Base-by-base conservation (phyloP, 1,140 invertebrate genomes). In the Caenorhabditis inopinata region DNA sequence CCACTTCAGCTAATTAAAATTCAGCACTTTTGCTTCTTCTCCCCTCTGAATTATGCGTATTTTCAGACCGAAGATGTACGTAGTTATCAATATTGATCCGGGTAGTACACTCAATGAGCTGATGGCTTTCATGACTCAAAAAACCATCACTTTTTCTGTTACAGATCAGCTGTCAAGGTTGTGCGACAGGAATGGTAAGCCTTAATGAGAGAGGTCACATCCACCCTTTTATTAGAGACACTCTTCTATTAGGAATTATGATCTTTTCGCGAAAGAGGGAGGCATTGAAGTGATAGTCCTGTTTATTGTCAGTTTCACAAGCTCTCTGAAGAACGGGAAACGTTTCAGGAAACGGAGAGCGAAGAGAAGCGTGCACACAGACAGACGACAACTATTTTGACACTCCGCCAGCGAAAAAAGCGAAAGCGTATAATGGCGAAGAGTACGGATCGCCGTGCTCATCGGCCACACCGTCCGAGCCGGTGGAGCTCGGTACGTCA, bases 121-220 rank as follows among this genome's bases (percentile, higher is more conserved):
- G 2, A 68, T 68, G 58, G 58, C 58, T 9, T 68, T 68, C n/a
- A 68, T 68, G 58, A 68, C 58, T 68, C 58, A 68, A 21, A 68
- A 68, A 21, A 68, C 58, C 2, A 68, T 68, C 0, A 68, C 58
- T 42, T 68, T 68, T 42, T 68, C 58, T 29, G 58, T 68, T 21
- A 68, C 58, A n/a, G 58, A 68, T 68, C n/a, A 42, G 11, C 18
- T 68, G 1, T 38, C 58, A 21, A 68, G 25, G n/a, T 32, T 68
- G 3, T 42, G 32, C 21, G 58, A 68, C 23, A 11, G 58, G 38
- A 29, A 9, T 9, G 58, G 58, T 68, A 14, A 23, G 58, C 14
- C 14, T 7, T 42, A n/a, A n/a, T n/a, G n/a, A n/a, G n/a, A n/a
- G n/a, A n/a, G n/a, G n/a, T n/a, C n/a, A n/a, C n/a, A n/a, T n/a